Evolutionary conservation across 2,797 vertebrate genomes (phyloP).

Genomic region (Pseudochaenichthys georgianus): DNA sequence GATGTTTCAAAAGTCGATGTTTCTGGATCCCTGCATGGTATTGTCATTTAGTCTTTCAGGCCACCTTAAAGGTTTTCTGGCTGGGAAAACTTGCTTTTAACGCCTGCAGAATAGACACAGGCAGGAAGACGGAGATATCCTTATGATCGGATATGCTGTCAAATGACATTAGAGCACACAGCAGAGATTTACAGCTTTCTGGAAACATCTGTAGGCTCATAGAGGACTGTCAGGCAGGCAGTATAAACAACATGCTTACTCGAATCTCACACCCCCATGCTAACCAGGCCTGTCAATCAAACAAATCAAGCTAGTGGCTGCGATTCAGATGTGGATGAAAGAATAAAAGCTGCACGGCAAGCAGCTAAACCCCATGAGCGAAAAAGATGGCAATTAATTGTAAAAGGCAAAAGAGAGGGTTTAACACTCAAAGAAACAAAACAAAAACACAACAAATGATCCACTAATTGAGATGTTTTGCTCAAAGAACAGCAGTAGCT

Average conservation of each 20-base stretch:
- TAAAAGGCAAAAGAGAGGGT: constrained; percentile 29
- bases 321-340: constrained; percentile 58
- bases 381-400: constrained; percentile 34
- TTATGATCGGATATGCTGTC: constrained; percentile 63
- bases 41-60: constrained; percentile 54
- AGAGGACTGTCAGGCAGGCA: constrained; percentile 62
- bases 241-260: constrained; percentile 73
- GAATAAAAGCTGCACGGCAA: constrained; percentile 23
- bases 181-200: constrained; percentile 68
- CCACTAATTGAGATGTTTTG: constrained; percentile 66
- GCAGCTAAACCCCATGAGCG: constrained; percentile 8
- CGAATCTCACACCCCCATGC: constrained; percentile 54
- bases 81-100: constrained; percentile 31
- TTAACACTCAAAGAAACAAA: constrained; percentile 27
- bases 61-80: constrained; percentile 46
- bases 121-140: constrained; percentile 60
- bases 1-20: constrained; percentile 33
- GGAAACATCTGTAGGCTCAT: constrained; percentile 72
- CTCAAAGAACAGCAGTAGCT: constrained; percentile 49
- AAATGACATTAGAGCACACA: constrained; percentile 62
- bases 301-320: constrained; percentile 54
- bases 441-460: constrained; percentile 43
- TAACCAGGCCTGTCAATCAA: constrained; percentile 69
- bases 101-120: constrained; percentile 34
- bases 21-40: constrained; percentile 15